These are phyloP conservation scores for Megalops cyprinoides DNA, from an alignment of 2,797 vertebrate genomes.

Conservation along the genomic window DNA sequence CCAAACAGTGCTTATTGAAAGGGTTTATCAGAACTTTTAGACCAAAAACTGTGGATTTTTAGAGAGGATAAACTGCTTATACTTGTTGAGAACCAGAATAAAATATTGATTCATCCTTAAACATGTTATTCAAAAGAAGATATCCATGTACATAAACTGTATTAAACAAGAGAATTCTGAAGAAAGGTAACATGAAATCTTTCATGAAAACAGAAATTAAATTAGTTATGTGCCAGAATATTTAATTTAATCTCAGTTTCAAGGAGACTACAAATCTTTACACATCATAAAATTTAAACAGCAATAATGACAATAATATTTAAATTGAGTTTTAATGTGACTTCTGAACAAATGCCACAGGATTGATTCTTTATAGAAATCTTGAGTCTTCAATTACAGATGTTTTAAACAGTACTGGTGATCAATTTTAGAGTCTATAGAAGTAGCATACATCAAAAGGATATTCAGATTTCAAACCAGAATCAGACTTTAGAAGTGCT, in stretches of 20 bases:
- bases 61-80: background rate
- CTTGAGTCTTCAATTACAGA: constrained; percentile 27
- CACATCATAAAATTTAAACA: constrained; percentile 43
- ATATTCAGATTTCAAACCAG: constrained; percentile 20
- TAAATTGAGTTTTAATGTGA: constrained; percentile 24
- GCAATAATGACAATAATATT: constrained; percentile 29
- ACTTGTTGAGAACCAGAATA: background rate
- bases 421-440: constrained; percentile 11
- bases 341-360: constrained; percentile 30
- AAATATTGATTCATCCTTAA: no score
- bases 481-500: constrained; percentile 28
- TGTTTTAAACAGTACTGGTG: constrained; percentile 23
- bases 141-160: background rate
- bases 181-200: background rate
- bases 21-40: constrained; percentile 14
- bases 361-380: constrained; percentile 18
- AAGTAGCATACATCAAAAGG: constrained; percentile 2
- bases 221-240: constrained; percentile 25
- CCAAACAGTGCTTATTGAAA: constrained; percentile 10
- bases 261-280: constrained; percentile 28
- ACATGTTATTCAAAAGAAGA: background rate
- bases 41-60: constrained; percentile 22
- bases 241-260: constrained; percentile 16
- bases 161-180: background rate
- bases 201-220: background rate